phyloP scores from a whole-genome alignment of 2,888 invertebrate genomes.

The Amblyteles armatorius region DNA sequence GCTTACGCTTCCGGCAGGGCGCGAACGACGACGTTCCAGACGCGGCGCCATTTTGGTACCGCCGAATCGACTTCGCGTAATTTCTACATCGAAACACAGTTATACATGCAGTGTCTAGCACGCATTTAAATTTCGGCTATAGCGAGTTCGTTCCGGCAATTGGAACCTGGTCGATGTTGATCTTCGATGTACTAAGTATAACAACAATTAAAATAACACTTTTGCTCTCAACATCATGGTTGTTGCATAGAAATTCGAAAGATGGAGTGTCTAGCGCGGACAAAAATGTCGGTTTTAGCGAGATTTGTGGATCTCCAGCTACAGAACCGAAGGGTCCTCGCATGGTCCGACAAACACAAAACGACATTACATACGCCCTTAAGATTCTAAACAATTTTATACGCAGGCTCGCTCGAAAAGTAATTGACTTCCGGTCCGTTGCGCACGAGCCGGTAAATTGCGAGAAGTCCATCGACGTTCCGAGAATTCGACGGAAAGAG shows the following conservation, averaged over 20 bases:
- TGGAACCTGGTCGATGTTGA: no score
- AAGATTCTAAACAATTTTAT: neutral
- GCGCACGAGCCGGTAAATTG: constrained; percentile 11
- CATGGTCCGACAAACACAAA: neutral
- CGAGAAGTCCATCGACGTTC: constrained; percentile 12
- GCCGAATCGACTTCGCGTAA: neutral
- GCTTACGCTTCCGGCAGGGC: constrained; percentile 35
- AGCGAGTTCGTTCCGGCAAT: no score
- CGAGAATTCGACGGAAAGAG: neutral
- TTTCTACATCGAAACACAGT: neutral
- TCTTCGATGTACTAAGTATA: no score
- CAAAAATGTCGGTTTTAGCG: neutral
- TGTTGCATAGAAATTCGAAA: neutral
- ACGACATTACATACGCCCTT: neutral
- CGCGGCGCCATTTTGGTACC: constrained; percentile 24
- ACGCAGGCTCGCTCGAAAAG: neutral
- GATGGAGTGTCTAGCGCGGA: neutral
- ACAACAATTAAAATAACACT: no score
- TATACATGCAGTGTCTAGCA: neutral
- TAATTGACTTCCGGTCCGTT: constrained; percentile 10
- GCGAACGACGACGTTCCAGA: neutral
- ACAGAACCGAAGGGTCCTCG: neutral
- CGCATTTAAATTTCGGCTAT: no score
- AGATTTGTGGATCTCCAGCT: no score
- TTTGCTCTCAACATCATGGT: no score